Conservation (phyloP, 2,888 invertebrate species). For the Protonemura montana region DNA sequence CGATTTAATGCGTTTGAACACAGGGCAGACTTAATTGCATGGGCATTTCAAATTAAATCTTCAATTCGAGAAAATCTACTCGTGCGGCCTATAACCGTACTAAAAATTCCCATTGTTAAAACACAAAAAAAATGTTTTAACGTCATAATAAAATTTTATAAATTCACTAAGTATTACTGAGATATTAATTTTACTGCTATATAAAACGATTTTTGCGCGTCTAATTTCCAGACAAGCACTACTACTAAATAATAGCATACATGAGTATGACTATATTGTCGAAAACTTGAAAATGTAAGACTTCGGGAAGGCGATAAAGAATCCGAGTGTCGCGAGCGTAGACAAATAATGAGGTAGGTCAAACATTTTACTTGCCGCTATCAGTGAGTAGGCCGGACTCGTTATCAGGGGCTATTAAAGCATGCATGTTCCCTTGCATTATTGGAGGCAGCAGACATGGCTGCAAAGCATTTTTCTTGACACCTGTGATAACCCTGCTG, state of each 20-base stretch:
- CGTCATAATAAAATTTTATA: not conserved
- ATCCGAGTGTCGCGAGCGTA: not conserved
- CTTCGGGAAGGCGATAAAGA: not conserved
- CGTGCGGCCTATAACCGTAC: not conserved
- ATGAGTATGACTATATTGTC: not conserved
- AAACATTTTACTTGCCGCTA: constrained; percentile 1
- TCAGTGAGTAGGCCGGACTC: not conserved
- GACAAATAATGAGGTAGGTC: constrained; percentile 33
- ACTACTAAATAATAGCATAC: not conserved
- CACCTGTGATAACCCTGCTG: constrained; percentile 29
- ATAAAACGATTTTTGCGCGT: not conserved
- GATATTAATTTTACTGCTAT: not conserved
- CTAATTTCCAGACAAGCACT: not conserved
- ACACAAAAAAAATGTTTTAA: not conserved
- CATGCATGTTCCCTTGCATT: constrained; percentile 2
- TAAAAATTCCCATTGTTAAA: not conserved
- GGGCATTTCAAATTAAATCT: not conserved
- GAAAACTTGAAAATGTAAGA: not conserved
- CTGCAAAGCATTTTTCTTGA: not conserved
- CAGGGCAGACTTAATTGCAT: not conserved
- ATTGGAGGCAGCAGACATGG: not conserved
- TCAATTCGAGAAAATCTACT: not conserved
- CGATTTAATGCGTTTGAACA: not conserved
- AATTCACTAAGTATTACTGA: not conserved
- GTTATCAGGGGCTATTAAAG: not conserved